These are phyloP conservation scores for Origma solitaria DNA, from an alignment of 2,113 vertebrate genomes.

Conservation along the genomic window DNA sequence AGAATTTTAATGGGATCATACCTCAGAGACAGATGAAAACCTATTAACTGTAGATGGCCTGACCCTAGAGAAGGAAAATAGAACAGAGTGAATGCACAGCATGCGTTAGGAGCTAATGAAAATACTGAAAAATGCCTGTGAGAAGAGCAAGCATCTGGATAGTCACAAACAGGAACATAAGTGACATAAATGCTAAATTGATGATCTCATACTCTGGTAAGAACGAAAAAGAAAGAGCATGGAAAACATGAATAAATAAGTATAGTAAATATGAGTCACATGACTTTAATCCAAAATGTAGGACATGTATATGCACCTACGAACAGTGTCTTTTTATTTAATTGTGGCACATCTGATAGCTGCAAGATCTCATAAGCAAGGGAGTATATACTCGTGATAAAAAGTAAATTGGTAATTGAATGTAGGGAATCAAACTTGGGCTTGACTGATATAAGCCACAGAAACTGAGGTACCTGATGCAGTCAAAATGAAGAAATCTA, in stretches of 20 bases:
- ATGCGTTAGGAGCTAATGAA: background rate
- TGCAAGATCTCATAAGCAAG: background rate
- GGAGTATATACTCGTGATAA: background rate
- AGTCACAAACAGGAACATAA: background rate
- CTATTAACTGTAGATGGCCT: background rate
- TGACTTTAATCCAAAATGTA: background rate
- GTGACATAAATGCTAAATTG: background rate
- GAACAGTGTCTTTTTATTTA: background rate
- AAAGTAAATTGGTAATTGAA: background rate
- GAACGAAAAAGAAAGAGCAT: background rate
- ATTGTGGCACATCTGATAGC: background rate
- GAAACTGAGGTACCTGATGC: background rate
- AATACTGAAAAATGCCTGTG: background rate
- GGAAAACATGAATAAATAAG: background rate
- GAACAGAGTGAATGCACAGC: background rate
- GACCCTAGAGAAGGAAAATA: background rate
- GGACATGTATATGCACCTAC: rapidly evolving
- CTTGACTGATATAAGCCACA: background rate
- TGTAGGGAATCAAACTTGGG: background rate
- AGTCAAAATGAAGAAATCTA: background rate
- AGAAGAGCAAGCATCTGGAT: background rate
- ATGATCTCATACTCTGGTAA: background rate
- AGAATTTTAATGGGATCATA: background rate
- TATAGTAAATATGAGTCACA: background rate
- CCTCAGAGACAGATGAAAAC: background rate